Base-by-base conservation (phyloP, 2,113 vertebrate species). In the Ailurus styani region DNA sequence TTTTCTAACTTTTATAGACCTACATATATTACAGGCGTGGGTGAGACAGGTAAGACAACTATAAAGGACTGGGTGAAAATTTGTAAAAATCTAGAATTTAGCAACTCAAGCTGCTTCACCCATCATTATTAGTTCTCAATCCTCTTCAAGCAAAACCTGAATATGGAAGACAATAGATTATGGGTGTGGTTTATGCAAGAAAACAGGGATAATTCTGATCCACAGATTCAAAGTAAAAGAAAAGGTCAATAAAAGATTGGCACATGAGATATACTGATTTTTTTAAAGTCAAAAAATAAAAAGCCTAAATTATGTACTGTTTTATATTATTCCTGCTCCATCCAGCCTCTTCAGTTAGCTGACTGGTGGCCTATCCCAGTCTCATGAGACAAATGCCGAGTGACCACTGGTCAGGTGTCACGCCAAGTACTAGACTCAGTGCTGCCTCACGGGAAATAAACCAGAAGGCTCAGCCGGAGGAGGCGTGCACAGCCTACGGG, bases 221-320 rank as follows among this genome's bases (percentile, higher is more conserved):
- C 57, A 62, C 5, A 60, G 18, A 81, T 27, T 15, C 37, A 29
- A 89, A 78, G 45, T 78, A n/a, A 70, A 86, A 86, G 31, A 72
- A 78, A 95, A 70, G 60, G 40, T 31, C 42, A 40, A 42, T 62
- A 62, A 62, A 31, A 31, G 60, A 31, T 5, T 14, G 60, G 8
- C 45, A 78, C 12, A 47, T 13, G 27, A 79, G 12, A 81, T 64
- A 55, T 8, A 29, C 2, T 17, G 17, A 15, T 73, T 72, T 62
- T 93, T 78, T 60, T 57, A 54, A 54, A 88, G 68, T 94, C 72
- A 86, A 62, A 62, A 93, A 83, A 64, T 87, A 75, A 94, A 94
- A 96, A 25, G 40, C 85, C 84, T 79, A 64, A 64, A 55, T 52
- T 37, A 27, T 50, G 9, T 29, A 11, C 47, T 70, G 31, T n/a